These are phyloP conservation scores for Leptinotarsa defecta DNA, from an alignment of 1,140 invertebrate genomes.

Conservation along the genomic window DNA sequence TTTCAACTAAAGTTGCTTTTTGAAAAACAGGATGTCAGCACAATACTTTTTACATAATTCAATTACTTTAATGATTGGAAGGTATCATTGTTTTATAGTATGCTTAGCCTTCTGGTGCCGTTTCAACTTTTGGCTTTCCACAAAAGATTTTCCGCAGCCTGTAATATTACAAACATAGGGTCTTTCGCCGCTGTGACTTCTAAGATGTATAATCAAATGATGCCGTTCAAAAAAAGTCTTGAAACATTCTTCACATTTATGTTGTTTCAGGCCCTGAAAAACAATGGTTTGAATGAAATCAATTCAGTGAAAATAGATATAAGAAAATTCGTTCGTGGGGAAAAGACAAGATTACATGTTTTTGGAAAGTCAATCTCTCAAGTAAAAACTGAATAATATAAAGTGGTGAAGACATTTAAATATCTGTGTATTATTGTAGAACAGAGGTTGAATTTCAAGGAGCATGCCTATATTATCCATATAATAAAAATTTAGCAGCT, in stretches of 20 bases:
- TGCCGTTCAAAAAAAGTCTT: conserved; percentile 45
- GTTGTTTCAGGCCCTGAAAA: conserved; percentile 39
- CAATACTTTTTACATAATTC: too few relatives aligned
- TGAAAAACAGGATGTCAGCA: too few relatives aligned
- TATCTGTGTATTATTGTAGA: background rate
- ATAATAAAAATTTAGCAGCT: too few relatives aligned
- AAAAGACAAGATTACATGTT: too few relatives aligned
- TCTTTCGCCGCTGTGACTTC: conserved; percentile 40
- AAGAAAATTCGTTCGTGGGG: too few relatives aligned
- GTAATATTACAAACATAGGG: conserved; percentile 37
- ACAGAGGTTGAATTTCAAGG: too few relatives aligned
- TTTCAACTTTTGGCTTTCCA: conserved; percentile 41
- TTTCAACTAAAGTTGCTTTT: too few relatives aligned
- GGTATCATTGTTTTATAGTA: conserved; percentile 13
- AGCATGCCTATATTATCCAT: too few relatives aligned
- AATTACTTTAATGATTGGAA: too few relatives aligned
- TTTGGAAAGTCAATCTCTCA: too few relatives aligned
- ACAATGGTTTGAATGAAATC: conserved; percentile 8
- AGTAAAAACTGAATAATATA: background rate
- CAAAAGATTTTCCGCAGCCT: conserved; percentile 40
- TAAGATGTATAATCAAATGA: conserved; percentile 40
- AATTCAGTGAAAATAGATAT: too few relatives aligned
- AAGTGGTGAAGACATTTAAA: background rate
- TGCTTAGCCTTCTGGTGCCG: conserved; percentile 38
- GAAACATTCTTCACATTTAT: conserved; percentile 43